Conservation (phyloP, 2,888 invertebrate species). For the Morinoia aosen region DNA sequence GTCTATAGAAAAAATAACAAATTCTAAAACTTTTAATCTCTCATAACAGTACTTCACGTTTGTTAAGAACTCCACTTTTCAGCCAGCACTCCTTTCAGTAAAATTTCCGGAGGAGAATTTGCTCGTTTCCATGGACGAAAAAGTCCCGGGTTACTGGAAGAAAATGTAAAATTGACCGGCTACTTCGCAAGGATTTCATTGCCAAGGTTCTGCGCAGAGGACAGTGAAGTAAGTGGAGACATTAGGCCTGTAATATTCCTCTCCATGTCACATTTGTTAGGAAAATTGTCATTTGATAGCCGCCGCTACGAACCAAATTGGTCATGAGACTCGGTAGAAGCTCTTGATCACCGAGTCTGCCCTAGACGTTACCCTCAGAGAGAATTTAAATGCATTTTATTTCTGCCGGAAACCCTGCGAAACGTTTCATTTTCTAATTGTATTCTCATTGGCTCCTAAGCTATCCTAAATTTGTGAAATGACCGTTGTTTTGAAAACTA, state of each 20-base stretch:
- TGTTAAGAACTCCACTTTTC: too few species aligned
- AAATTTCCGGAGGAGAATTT: background rate
- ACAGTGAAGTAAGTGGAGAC: conserved; percentile 6
- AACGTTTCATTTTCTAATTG: background rate
- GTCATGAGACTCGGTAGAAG: background rate
- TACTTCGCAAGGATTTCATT: background rate
- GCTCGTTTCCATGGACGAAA: background rate
- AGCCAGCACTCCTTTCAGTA: background rate
- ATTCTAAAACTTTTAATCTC: too few species aligned
- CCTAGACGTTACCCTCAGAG: background rate
- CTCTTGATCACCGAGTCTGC: conserved; percentile 2
- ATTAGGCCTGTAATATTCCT: conserved; percentile 22
- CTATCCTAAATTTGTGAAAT: background rate
- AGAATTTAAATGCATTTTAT: background rate
- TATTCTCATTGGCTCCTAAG: background rate
- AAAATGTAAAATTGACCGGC: background rate
- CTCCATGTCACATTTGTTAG: conserved; percentile 37
- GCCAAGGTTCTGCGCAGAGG: background rate
- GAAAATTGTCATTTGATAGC: conserved; percentile 39
- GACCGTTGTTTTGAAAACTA: background rate
- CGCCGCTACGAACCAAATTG: conserved; percentile 7
- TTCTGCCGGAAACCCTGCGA: background rate
- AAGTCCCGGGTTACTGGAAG: background rate
- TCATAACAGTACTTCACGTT: too few species aligned
- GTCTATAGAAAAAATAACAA: too few species aligned